A percentile compares a stretch with the other conserved stretches of the same genome.
Conservation (phyloP, 2,797 vertebrate species). For the Allobates femoralis region DNA sequence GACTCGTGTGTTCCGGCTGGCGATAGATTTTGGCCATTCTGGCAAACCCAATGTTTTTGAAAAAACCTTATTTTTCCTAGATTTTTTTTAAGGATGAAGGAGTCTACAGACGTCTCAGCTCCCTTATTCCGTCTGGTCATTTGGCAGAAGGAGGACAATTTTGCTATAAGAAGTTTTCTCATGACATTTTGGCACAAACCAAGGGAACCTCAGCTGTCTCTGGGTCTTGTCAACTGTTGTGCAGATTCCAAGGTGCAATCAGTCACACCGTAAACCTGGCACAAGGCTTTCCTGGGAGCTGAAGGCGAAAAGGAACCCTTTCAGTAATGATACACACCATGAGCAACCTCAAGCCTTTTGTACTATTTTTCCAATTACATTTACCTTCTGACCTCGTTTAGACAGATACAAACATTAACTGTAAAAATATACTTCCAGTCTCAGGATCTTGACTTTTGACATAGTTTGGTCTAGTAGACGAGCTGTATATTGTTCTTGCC, state of each 20-base stretch:
- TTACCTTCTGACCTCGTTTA: background rate
- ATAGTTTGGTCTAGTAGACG: background rate
- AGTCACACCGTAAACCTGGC: constrained; percentile 51
- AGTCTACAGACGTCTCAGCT: constrained; percentile 25
- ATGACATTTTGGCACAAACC: constrained; percentile 60
- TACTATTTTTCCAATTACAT: background rate
- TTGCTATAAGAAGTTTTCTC: constrained; percentile 58
- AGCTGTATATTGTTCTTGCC: background rate
- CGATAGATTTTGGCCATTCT: constrained; percentile 18
- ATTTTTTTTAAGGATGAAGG: constrained; percentile 29
- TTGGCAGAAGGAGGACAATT: constrained; percentile 46
- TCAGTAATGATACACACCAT: constrained; percentile 28
- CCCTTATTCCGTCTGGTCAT: constrained; percentile 39
- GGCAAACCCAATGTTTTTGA: constrained; percentile 19
- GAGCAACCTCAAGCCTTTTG: background rate
- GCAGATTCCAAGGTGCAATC: constrained; percentile 44
- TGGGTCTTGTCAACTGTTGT: constrained; percentile 52
- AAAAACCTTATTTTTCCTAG: constrained; percentile 15
- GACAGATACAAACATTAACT: background rate
- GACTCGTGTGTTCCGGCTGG: background rate
- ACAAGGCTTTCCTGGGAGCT: background rate
- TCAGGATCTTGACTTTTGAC: background rate
- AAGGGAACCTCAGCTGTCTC: constrained; percentile 42
- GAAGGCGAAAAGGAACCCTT: constrained; percentile 2
- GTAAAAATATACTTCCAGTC: background rate